Percentiles rank a stretch among this genome's conserved stretches.
Evolutionary conservation across 2,113 vertebrate species (phyloP).

Genomic region (Scomber colias): DNA sequence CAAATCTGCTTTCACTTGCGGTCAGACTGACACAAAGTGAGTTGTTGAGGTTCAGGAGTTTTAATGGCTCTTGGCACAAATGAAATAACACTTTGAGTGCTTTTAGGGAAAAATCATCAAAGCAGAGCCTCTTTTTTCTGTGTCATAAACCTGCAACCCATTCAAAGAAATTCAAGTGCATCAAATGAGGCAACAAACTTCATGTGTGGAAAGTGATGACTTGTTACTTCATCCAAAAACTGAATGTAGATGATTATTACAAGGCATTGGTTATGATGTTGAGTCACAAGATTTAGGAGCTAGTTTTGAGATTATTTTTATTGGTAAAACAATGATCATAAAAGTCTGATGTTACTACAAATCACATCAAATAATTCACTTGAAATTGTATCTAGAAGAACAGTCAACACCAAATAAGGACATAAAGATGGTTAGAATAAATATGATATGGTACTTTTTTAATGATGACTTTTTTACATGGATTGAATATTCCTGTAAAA

Average conservation of each 20-base stretch:
- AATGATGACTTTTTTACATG: conserved; percentile 24
- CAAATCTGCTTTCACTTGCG: background rate
- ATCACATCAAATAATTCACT: background rate
- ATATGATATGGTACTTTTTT: background rate
- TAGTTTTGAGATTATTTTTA: background rate
- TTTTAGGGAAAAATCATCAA: conserved; percentile 31
- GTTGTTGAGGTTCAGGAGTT: conserved; percentile 21
- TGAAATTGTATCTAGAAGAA: background rate
- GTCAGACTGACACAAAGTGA: background rate
- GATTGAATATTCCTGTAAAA: conserved; percentile 10
- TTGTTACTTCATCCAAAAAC: background rate
- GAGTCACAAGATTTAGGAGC: background rate
- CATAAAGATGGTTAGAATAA: background rate
- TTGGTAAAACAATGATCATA: background rate
- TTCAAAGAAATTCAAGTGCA: background rate
- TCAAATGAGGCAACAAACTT: conserved; percentile 7
- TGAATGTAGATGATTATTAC: background rate
- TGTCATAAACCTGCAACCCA: background rate
- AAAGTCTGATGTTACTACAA: background rate
- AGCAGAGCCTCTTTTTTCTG: background rate
- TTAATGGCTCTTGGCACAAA: conserved; percentile 44
- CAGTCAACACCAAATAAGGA: conserved; percentile 16
- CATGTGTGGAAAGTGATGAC: background rate
- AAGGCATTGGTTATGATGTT: background rate
- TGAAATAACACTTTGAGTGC: conserved; percentile 42